A percentile compares a stretch with the other conserved stretches of the same genome.
Conservation (phyloP, 2,888 invertebrate species). For the Apamea anceps region DNA sequence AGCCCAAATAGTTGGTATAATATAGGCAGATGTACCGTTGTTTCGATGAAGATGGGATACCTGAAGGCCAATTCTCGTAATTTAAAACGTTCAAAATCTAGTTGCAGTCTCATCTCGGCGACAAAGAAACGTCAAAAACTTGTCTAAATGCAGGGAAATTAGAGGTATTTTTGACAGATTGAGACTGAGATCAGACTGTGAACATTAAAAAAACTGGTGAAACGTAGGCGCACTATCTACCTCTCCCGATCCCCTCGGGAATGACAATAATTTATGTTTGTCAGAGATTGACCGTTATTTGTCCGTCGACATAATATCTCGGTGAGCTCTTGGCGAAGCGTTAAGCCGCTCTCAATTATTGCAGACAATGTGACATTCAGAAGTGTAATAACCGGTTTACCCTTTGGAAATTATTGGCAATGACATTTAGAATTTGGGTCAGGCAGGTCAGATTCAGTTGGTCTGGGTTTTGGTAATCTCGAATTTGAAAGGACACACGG, state of each 20-base stretch:
- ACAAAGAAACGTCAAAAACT: too few relatives aligned
- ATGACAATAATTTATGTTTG: neutral
- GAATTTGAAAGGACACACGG: neutral
- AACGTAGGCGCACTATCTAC: neutral
- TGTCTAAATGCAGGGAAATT: too few relatives aligned
- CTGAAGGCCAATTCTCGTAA: too few relatives aligned
- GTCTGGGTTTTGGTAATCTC: neutral
- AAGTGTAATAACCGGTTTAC: neutral
- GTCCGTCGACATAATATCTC: neutral
- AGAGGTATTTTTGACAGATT: too few relatives aligned
- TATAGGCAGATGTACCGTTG: too few relatives aligned
- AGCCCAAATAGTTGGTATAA: too few relatives aligned
- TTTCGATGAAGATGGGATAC: neutral
- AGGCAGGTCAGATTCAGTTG: neutral
- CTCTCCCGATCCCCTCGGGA: neutral
- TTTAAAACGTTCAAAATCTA: too few relatives aligned
- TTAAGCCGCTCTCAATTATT: slow-evolving; percentile 4
- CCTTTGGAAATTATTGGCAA: neutral
- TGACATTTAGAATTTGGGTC: neutral
- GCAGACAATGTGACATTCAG: neutral
- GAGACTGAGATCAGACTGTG: too few relatives aligned
- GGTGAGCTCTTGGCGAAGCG: neutral
- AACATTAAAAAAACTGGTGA: neutral
- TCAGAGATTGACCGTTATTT: neutral
- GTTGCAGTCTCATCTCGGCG: too few relatives aligned